Conservation (phyloP, 2,888 invertebrate genomes). For the Epicampocera succincta region DNA sequence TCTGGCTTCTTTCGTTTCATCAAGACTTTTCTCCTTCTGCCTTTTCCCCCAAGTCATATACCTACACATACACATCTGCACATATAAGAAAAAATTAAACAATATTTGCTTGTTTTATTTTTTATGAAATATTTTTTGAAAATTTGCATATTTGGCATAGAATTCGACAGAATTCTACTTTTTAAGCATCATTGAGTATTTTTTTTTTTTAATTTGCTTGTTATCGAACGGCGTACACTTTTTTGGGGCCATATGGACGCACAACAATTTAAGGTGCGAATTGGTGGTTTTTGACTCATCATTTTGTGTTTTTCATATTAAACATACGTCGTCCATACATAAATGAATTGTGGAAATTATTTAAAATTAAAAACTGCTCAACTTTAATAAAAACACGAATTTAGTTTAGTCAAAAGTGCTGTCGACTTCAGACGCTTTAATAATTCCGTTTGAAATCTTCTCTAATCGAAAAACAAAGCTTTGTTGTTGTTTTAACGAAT, state of each 20-base stretch:
- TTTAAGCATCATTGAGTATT: constrained; percentile 61
- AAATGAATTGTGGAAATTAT: constrained; percentile 34
- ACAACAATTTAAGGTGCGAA: constrained; percentile 53
- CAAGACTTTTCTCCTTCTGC: constrained; percentile 26
- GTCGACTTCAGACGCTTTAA: constrained; percentile 25
- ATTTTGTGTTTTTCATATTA: constrained; percentile 16
- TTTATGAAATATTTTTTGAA: constrained; percentile 23
- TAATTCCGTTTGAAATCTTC: neutral
- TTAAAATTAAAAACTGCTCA: constrained; percentile 21
- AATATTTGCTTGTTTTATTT: no score
- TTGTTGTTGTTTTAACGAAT: constrained; percentile 13
- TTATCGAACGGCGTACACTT: constrained; percentile 25
- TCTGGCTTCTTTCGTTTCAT: constrained; percentile 53
- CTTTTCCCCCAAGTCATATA: neutral
- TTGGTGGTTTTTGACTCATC: constrained; percentile 51
- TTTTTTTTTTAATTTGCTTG: neutral
- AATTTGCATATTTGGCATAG: constrained; percentile 53
- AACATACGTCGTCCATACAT: no score
- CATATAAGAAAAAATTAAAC: neutral
- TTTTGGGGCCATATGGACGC: constrained; percentile 49
- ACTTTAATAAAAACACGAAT: neutral
- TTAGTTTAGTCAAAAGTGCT: constrained; percentile 45
- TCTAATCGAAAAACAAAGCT: constrained; percentile 3
- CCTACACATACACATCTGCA: no score
- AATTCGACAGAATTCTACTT: constrained; percentile 38